Conservation (phyloP, 1,140 invertebrate genomes). For the Homalodisca vitripennis region DNA sequence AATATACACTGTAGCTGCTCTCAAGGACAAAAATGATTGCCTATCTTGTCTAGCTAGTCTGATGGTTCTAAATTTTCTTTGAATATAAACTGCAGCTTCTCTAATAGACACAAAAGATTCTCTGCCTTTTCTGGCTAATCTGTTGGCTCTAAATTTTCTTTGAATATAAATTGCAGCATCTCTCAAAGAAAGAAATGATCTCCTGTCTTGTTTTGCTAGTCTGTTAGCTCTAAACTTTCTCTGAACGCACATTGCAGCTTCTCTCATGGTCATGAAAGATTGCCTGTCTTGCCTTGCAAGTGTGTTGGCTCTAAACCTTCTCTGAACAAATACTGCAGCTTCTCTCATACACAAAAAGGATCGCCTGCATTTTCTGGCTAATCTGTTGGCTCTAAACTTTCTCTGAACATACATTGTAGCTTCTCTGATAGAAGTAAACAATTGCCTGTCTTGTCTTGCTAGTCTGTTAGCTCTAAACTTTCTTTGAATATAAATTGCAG, state of each 20-base stretch:
- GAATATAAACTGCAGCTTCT: conserved; percentile 47
- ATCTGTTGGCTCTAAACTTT: conserved; percentile 40
- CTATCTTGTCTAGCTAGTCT: conserved; percentile 3
- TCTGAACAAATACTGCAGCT: not conserved
- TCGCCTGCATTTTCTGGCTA: not conserved
- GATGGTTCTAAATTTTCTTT: conserved; percentile 49
- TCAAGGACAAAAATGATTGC: conserved; percentile 43
- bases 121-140: conserved; percentile 47
- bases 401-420: conserved; percentile 42
- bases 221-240: conserved; percentile 9
- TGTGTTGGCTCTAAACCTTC: conserved; percentile 2
- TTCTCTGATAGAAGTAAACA: conserved; percentile 39
- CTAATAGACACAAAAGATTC: conserved; percentile 42
- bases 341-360: not conserved
- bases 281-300: conserved; percentile 30
- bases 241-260: conserved; percentile 47
- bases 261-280: conserved; percentile 44
- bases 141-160: conserved; percentile 53
- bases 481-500: not conserved
- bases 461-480: not conserved
- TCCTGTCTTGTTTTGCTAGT: conserved; percentile 22
- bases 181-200: conserved; percentile 23
- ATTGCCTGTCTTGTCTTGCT: conserved; percentile 34
- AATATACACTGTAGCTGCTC: conserved; percentile 44
- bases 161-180: conserved; percentile 49